Evolutionary conservation across 2,888 invertebrate genomes (phyloP), one percentile per base, ranked within the genome.

Genomic region (Biston betularia): DNA sequence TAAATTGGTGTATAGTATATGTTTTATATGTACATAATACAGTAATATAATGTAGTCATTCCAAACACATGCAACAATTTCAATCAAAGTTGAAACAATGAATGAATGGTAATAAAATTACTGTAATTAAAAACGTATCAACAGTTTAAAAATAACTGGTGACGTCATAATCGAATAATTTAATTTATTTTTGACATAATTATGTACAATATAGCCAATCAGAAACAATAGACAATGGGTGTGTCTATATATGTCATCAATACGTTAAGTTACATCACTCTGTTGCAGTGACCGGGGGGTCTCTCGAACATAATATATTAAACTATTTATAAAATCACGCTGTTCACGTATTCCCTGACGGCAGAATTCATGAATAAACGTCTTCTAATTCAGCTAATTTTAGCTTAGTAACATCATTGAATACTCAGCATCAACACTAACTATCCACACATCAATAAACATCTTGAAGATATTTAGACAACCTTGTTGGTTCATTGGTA

Each of bases 51-150:
- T 24, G 3, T 24, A 24, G 24, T 24, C 24, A 24, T 24, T 24
- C 24, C n/a, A n/a, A n/a, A n/a, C n/a, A n/a, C n/a, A 35, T 35
- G 7, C 4, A 35, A 35, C 35, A 35, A 35, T 35, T 35, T 6
- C 35, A 6, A 6, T 35, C 7, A 6, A 35, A 38, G 9, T 24
- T 38, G 9, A 38, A 38, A 38, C 38, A 38, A 4, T 0, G 82
- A 86, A 0, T 87, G 86, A 15, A 14, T 15, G 9, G 8, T 10
- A 8, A 7, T 7, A 24, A 24, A 24, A 15, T 46, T 9, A 24
- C 15, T 24, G 9, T 24, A 10, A 24, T 33, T 11, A 4, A 48
- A 7, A 33, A 11, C 11, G 10, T 48, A 33, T 33, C 11, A 33
- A 24, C 33, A 11, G 24, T 33, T 54, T 54, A 44, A 33, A 44